Conservation (phyloP, 2,888 invertebrate genomes). For the Troides aeacus region DNA sequence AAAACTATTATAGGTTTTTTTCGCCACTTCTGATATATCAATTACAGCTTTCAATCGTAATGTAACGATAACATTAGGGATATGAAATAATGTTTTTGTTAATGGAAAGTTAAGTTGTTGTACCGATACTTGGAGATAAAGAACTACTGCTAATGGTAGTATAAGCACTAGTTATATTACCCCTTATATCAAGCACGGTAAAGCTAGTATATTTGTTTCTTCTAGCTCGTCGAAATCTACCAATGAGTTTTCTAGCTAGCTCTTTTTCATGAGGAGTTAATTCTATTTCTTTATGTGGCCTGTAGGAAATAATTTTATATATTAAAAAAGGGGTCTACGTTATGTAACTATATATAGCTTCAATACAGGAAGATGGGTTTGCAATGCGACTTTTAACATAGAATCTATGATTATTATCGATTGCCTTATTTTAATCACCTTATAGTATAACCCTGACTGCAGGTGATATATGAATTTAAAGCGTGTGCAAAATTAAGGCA, state of each 20-base stretch:
- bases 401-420: too few relatives aligned
- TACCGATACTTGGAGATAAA: background rate
- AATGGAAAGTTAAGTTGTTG: background rate
- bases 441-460: too few relatives aligned
- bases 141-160: too few relatives aligned
- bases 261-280: slow-evolving; percentile 59
- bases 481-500: too few relatives aligned
- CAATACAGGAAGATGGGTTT: too few relatives aligned
- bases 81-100: background rate
- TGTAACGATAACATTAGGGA: background rate
- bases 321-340: too few relatives aligned
- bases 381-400: too few relatives aligned
- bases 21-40: too few relatives aligned
- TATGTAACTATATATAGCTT: too few relatives aligned
- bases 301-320: slow-evolving; percentile 33
- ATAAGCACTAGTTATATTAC: slow-evolving; percentile 32
- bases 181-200: slow-evolving; percentile 55
- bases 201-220: slow-evolving; percentile 45
- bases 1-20: too few relatives aligned
- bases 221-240: slow-evolving; percentile 61
- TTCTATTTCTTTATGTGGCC: slow-evolving; percentile 58
- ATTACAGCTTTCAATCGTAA: background rate
- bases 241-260: slow-evolving; percentile 60
- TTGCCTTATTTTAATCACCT: too few relatives aligned
- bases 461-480: too few relatives aligned